Percentiles rank a stretch among this genome's conserved stretches.
phyloP scores from a whole-genome alignment of 2,113 vertebrate species.

The Pao palembangensis region DNA sequence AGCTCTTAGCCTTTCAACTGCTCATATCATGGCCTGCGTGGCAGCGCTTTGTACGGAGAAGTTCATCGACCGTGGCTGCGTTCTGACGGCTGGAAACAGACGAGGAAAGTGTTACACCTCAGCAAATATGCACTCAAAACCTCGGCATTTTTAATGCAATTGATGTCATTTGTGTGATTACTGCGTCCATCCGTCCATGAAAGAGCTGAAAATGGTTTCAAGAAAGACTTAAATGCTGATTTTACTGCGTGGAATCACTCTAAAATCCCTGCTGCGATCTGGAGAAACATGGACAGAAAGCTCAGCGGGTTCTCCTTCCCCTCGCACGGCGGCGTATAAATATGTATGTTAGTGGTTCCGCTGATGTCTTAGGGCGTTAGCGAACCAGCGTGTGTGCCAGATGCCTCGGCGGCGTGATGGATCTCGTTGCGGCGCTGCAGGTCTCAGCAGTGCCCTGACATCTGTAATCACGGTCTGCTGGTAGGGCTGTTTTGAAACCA shows the following conservation, averaged over 20 bases:
- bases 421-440: constrained; percentile 20
- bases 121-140: background rate
- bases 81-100: background rate
- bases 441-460: constrained; percentile 47
- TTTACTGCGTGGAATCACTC: too few species aligned
- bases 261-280: too few species aligned
- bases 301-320: too few species aligned
- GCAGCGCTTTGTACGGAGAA: constrained; percentile 11
- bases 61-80: background rate
- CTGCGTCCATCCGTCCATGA: too few species aligned
- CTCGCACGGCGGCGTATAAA: background rate
- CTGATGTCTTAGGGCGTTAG: background rate
- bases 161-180: too few species aligned
- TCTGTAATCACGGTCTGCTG: constrained; percentile 23
- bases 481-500: constrained; percentile 37
- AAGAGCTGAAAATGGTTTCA: too few species aligned
- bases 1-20: constrained; percentile 17
- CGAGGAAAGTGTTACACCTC: constrained; percentile 1
- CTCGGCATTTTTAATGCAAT: too few species aligned
- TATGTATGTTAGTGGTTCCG: background rate
- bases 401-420: background rate
- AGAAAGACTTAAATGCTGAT: too few species aligned
- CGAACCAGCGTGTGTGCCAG: background rate
- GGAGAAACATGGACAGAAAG: too few species aligned
- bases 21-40: constrained; percentile 14